phyloP scores from a whole-genome alignment of 92 coral and sea anemone species.

The Porites divaricata region DNA sequence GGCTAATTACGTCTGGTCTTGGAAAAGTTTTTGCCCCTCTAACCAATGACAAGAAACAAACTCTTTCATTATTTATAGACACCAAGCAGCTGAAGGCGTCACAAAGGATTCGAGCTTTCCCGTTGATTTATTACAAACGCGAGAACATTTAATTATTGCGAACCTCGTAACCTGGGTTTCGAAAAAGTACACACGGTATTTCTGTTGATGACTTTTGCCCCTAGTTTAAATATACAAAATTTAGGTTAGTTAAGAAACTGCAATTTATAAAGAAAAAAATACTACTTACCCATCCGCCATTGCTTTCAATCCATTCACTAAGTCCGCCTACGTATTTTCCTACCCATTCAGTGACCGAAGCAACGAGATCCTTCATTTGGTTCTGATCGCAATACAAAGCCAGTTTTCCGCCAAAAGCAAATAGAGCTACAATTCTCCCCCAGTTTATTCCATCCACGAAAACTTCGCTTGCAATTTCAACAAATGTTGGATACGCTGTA shows the following conservation, averaged over 20 bases:
- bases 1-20: conserved; percentile 13
- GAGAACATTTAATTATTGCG: conserved; percentile 40
- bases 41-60: background rate
- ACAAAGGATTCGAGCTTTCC: conserved; percentile 23
- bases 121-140: conserved; percentile 18
- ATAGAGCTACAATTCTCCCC: conserved; percentile 97
- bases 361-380: conserved; percentile 91
- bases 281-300: conserved; percentile 97
- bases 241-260: background rate
- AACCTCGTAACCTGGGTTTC: conserved; percentile 36
- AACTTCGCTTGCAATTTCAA: conserved; percentile 96
- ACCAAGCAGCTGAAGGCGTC: conserved; percentile 48
- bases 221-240: background rate
- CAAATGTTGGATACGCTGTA: conserved; percentile 92
- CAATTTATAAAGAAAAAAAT: background rate
- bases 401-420: conserved; percentile 96
- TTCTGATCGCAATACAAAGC: conserved; percentile 92
- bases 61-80: conserved; percentile 34
- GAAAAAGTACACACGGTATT: conserved; percentile 26
- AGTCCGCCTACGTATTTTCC: conserved; percentile 82
- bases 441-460: conserved; percentile 98
- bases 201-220: conserved; percentile 6
- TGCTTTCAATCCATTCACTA: conserved; percentile 92
- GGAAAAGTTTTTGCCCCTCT: background rate
- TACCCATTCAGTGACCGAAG: conserved; percentile 84